These are phyloP conservation scores for Orthonevra nobilis DNA, from an alignment of 2,888 invertebrate genomes.

Conservation along the genomic window DNA sequence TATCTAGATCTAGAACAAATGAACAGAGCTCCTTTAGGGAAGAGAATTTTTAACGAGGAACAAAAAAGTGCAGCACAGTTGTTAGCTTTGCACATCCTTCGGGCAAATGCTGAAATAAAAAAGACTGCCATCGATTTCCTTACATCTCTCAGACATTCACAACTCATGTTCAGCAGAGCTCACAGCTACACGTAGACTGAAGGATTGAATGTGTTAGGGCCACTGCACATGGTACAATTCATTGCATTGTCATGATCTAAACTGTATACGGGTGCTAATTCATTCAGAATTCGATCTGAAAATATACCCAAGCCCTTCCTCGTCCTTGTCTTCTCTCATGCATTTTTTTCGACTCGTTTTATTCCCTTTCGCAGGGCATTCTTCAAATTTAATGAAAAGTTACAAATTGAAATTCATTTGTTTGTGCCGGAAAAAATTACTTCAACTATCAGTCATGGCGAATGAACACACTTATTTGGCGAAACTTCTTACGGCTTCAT, in stretches of 20 bases:
- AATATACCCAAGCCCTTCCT: too few species aligned
- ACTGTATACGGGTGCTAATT: too few species aligned
- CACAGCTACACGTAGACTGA: too few species aligned
- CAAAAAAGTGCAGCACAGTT: slow-evolving; percentile 4
- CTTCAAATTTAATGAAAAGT: slow-evolving; percentile 53
- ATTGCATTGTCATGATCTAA: too few species aligned
- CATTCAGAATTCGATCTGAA: too few species aligned
- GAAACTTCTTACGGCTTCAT: slow-evolving; percentile 5
- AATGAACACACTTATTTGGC: slow-evolving; percentile 1
- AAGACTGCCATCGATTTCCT: not conserved
- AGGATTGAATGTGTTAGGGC: too few species aligned
- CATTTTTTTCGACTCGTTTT: too few species aligned
- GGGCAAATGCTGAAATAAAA: slow-evolving; percentile 10
- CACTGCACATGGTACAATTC: too few species aligned
- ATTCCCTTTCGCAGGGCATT: slow-evolving; percentile 23
- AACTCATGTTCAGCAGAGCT: not conserved
- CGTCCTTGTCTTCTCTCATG: too few species aligned
- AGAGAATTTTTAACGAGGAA: not conserved
- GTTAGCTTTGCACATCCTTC: slow-evolving; percentile 8
- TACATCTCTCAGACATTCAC: not conserved
- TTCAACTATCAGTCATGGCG: slow-evolving; percentile 53
- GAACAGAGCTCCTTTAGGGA: not conserved
- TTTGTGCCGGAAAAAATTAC: slow-evolving; percentile 37
- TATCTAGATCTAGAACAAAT: slow-evolving; percentile 16
- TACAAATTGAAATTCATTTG: slow-evolving; percentile 56